These are phyloP conservation scores for Corapipo altera DNA, from an alignment of 2,113 vertebrate genomes.

Conservation along the genomic window DNA sequence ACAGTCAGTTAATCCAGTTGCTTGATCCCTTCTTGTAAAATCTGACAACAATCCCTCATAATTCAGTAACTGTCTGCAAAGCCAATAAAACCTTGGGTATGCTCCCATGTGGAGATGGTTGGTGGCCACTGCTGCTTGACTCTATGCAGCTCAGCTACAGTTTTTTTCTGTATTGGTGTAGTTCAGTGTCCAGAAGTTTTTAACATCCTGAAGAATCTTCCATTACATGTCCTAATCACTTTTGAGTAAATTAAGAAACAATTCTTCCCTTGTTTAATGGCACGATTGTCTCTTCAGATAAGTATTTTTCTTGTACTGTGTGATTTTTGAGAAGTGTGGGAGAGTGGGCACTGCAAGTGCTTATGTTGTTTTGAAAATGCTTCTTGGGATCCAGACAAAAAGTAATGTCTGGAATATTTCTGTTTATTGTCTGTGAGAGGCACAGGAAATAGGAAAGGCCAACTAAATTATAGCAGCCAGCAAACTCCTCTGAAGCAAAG, in stretches of 20 bases:
- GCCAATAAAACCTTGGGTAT: not conserved
- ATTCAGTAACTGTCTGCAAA: not conserved
- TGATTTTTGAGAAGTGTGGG: not conserved
- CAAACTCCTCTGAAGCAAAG: constrained; percentile 3
- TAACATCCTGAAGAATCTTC: not conserved
- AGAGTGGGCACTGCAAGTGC: not conserved
- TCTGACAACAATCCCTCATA: not conserved
- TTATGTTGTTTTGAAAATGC: constrained; percentile 15
- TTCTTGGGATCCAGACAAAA: constrained; percentile 42
- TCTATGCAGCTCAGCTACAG: not conserved
- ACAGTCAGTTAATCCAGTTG: not conserved
- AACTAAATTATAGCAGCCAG: constrained; percentile 7
- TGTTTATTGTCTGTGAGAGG: constrained; percentile 46
- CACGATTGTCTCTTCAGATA: not conserved
- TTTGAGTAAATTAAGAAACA: not conserved
- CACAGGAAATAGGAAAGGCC: constrained; percentile 40
- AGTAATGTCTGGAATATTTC: constrained; percentile 54
- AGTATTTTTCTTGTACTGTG: not conserved
- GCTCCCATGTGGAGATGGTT: not conserved
- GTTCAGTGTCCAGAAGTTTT: not conserved
- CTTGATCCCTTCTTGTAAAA: not conserved
- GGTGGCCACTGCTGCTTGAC: not conserved
- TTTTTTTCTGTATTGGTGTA: not conserved
- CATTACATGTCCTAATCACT: not conserved
- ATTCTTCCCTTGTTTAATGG: not conserved